Percentiles rank a stretch among this genome's conserved stretches.
Evolutionary conservation across 2,113 vertebrate genomes (phyloP).

Genomic region (Pedetes capensis): DNA sequence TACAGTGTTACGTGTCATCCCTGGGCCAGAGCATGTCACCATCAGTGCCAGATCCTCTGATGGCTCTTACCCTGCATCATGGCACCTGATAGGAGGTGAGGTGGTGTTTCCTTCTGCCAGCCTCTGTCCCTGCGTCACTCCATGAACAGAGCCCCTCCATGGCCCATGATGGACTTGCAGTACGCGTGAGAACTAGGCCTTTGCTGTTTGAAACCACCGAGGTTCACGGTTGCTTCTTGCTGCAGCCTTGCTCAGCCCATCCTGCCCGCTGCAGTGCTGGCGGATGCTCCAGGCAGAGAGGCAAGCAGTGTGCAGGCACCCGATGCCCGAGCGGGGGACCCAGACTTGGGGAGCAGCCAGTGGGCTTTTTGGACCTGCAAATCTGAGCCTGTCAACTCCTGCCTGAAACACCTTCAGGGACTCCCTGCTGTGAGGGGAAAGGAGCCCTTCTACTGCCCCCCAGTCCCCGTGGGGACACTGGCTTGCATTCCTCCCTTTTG

Average conservation of each 20-base stretch:
- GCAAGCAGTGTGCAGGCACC: neutral
- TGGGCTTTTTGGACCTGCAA: neutral
- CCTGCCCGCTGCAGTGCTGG: neutral
- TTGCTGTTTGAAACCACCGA: neutral
- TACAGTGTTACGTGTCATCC: fast-evolving
- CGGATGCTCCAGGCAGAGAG: neutral
- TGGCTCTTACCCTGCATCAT: neutral
- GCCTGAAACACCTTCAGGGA: too few species aligned
- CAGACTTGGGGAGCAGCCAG: neutral
- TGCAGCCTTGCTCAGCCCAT: neutral
- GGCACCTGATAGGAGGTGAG: neutral
- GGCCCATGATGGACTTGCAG: neutral
- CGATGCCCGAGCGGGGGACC: neutral
- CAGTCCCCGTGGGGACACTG: neutral
- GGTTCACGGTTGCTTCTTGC: neutral
- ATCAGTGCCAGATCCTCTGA: neutral
- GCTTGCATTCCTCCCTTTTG: too few species aligned
- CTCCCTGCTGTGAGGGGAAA: neutral
- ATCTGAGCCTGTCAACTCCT: too few species aligned
- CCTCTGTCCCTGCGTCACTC: neutral
- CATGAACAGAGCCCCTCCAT: neutral
- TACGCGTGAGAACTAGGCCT: neutral
- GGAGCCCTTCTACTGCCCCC: neutral
- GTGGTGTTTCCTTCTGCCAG: neutral
- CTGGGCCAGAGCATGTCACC: neutral